Conservation (phyloP, 2,113 vertebrate genomes). For the Falcunculus frontatus region DNA sequence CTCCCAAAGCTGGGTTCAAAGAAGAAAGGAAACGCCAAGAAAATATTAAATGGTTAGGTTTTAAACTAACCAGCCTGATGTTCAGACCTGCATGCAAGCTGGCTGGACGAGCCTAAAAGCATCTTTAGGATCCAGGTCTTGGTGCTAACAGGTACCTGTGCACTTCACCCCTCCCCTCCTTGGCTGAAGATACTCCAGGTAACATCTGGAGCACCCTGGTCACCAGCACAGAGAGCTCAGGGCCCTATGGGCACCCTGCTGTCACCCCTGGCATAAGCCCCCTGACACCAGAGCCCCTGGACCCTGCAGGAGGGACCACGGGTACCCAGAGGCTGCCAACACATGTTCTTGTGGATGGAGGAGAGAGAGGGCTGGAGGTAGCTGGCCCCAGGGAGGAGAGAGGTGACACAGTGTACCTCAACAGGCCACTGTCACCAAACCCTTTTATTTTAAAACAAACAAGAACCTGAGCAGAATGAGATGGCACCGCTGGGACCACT, state of each 20-base stretch:
- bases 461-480: neutral
- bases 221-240: neutral
- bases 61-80: neutral
- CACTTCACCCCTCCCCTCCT: neutral
- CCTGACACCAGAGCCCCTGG: neutral
- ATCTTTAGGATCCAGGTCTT: neutral
- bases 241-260: neutral
- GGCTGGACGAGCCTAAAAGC: neutral
- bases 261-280: neutral
- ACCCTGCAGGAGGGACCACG: accelerated
- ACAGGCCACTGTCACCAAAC: neutral
- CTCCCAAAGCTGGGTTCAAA: neutral
- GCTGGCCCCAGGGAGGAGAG: neutral
- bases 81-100: neutral
- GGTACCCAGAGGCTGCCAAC: neutral
- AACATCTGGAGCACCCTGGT: no score
- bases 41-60: neutral
- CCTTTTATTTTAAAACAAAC: neutral
- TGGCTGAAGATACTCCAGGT: neutral
- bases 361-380: neutral
- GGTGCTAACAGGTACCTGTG: neutral
- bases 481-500: neutral
- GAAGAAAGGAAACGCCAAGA: neutral
- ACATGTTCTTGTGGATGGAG: neutral
- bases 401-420: neutral